phyloP scores from a whole-genome alignment of 1,140 invertebrate species.

The Penaeus vannamei region DNA sequence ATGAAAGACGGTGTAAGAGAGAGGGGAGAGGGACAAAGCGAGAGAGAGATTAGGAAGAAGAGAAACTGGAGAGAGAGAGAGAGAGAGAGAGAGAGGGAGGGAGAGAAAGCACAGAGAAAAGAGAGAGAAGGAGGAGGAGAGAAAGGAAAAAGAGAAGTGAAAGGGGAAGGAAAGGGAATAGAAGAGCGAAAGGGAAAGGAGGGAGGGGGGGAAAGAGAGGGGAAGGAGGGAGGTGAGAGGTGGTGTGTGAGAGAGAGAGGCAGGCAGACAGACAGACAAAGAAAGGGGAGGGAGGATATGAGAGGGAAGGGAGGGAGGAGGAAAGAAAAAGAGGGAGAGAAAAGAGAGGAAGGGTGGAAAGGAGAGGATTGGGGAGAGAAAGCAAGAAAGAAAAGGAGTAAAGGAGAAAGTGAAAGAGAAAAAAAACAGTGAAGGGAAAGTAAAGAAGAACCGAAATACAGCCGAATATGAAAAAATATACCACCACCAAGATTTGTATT shows the following conservation, averaged over 20 bases:
- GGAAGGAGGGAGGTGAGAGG: background rate
- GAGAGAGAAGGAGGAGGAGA: too few relatives aligned
- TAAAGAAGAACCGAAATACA: too few relatives aligned
- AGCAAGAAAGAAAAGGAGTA: background rate
- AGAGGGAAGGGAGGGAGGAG: background rate
- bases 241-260: too few relatives aligned
- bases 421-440: too few relatives aligned
- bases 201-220: background rate
- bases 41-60: background rate
- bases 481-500: too few relatives aligned
- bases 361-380: background rate
- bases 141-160: background rate
- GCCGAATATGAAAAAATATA: too few relatives aligned
- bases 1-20: background rate
- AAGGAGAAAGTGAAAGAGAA: background rate
- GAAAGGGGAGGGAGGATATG: background rate
- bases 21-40: background rate
- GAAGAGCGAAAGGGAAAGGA: background rate
- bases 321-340: background rate
- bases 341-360: background rate
- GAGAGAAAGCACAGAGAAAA: too few relatives aligned
- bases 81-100: background rate
- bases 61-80: background rate
- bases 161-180: background rate
- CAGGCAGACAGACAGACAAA: too few relatives aligned